Percentiles rank a stretch among this genome's conserved stretches.
Conservation (phyloP, 2,888 invertebrate genomes). For the Brachyopa scutellaris region DNA sequence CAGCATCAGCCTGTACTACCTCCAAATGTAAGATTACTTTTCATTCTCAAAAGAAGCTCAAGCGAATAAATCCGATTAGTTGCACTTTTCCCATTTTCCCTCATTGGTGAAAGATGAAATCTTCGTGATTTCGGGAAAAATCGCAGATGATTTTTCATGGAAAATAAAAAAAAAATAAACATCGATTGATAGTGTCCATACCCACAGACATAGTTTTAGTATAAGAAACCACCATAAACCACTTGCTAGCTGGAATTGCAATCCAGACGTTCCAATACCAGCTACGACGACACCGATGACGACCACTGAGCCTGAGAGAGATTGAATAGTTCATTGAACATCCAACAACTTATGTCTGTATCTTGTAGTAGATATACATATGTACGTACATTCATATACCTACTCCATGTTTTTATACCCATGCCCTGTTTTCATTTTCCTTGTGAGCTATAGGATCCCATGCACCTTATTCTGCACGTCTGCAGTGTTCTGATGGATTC, state of each 20-base stretch:
- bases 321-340: slow-evolving; percentile 67
- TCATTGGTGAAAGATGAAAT: slow-evolving; percentile 47
- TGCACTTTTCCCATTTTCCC: slow-evolving; percentile 40
- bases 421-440: slow-evolving; percentile 55
- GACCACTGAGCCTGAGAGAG: slow-evolving; percentile 4
- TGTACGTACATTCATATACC: too few relatives aligned
- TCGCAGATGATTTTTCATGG: slow-evolving; percentile 30
- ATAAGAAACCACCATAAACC: slow-evolving; percentile 33
- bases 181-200: slow-evolving; percentile 39
- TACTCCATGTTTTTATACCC: neutral
- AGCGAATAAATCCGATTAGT: slow-evolving; percentile 35
- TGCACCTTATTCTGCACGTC: slow-evolving; percentile 5
- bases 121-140: slow-evolving; percentile 37
- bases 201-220: slow-evolving; percentile 1
- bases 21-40: slow-evolving; percentile 15
- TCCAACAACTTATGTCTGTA: slow-evolving; percentile 47
- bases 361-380: too few relatives aligned
- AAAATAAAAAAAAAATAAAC: slow-evolving; percentile 28
- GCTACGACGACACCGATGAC: neutral
- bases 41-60: neutral
- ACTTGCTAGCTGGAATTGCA: too few relatives aligned
- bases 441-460: slow-evolving; percentile 28
- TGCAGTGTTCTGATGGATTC: slow-evolving; percentile 37
- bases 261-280: slow-evolving; percentile 29
- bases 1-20: too few relatives aligned